Evolutionary conservation across 2,888 invertebrate species (phyloP), one percentile per base, ranked within the genome.

Genomic region (Melolontha melolontha): DNA sequence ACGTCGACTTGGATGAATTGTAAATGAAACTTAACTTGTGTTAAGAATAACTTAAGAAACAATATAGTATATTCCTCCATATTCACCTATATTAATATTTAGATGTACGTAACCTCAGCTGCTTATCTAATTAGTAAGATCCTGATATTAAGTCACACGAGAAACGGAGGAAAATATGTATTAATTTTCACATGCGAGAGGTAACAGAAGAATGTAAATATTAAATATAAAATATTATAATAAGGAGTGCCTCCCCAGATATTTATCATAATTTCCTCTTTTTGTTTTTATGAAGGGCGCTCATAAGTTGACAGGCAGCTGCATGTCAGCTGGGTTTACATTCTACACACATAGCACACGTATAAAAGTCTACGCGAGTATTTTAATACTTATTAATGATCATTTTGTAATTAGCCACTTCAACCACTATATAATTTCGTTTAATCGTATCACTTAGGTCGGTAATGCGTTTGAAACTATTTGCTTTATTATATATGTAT

Each of bases 371-470:
- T 34, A 34, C 7, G 34, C 75, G 74, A 68, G 69, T 68, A 34
- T 54, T 39, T 16, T 14, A 17, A 55, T 55, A 54, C 29, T 42
- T 57, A 64, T 44, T 78, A 83, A 83, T 83, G 83, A 83, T 82
- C 77, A 77, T 80, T 82, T 83, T 81, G 82, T 83, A 83, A 83
- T 83, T 83, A 83, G 77, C 79, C 80, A 81, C 81, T 82, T 80
- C 77, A 78, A 72, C 34, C 34, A 34, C 34, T 34, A 34, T 34
- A 34, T 34, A 34, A 34, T 34, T 34, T 34, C 34, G 34, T 8
- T 6, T 34, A 34, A 34, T 34, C 34, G 34, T 34, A 34, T 34
- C 34, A 34, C 34, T 34, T 34, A 34, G 6, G 34, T 10, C 7
- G 34, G 34, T 34, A 34, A 34, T 34, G 34, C 34, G 34, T 34